A percentile compares a stretch with the other conserved stretches of the same genome.
phyloP scores from a whole-genome alignment of 1,140 invertebrate species.

The Sinonovacula constricta region DNA sequence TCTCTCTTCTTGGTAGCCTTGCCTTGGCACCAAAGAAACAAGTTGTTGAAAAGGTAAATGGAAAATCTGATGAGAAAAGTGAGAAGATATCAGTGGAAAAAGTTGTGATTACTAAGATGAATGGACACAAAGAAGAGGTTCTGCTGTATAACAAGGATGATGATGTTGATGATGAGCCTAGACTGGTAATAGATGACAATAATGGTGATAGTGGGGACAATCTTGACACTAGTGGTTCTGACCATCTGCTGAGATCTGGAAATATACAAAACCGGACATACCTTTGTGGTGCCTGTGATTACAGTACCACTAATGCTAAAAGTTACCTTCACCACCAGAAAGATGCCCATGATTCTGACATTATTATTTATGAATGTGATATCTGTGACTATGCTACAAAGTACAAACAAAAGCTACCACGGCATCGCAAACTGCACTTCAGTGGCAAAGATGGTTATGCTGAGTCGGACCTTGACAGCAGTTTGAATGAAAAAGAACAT shows the following conservation, averaged over 20 bases:
- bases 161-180: slow-evolving; percentile 56
- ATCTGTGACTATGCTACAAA: slow-evolving; percentile 74
- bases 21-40: slow-evolving; percentile 24
- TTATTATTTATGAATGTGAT: slow-evolving; percentile 72
- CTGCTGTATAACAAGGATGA: slow-evolving; percentile 40
- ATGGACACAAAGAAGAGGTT: slow-evolving; percentile 39
- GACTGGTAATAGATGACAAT: slow-evolving; percentile 60
- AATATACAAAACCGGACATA: slow-evolving; percentile 72
- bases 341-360: slow-evolving; percentile 62
- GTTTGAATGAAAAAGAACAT: slow-evolving; percentile 55
- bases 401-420: slow-evolving; percentile 73
- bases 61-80: slow-evolving; percentile 20
- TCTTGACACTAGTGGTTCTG: slow-evolving; percentile 43
- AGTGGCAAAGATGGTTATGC: slow-evolving; percentile 56
- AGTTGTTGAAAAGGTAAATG: slow-evolving; percentile 10
- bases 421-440: slow-evolving; percentile 71
- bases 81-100: slow-evolving; percentile 42
- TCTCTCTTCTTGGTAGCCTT: slow-evolving; percentile 33
- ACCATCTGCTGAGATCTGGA: slow-evolving; percentile 52
- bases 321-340: slow-evolving; percentile 66
- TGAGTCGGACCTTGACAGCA: slow-evolving; percentile 59
- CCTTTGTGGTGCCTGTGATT: slow-evolving; percentile 66
- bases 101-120: slow-evolving; percentile 32
- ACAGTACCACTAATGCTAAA: slow-evolving; percentile 67
- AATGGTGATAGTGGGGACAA: slow-evolving; percentile 12